These are phyloP conservation scores for Takifugu ocellatus DNA, from an alignment of 2,797 vertebrate species.

Conservation along the genomic window DNA sequence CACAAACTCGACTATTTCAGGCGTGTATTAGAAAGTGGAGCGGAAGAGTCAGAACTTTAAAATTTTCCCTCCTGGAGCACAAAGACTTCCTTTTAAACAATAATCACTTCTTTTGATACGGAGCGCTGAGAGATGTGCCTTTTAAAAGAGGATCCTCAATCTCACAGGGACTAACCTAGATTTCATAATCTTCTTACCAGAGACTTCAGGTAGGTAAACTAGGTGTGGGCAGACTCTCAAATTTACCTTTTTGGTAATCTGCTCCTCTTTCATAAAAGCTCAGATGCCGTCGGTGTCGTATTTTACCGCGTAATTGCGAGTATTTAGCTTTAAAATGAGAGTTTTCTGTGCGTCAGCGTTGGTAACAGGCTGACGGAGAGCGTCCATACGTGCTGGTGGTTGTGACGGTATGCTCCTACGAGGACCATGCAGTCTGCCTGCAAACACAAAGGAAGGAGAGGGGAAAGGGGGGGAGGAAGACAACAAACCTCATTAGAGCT, in stretches of 20 bases:
- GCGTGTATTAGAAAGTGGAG: no score
- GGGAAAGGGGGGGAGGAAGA: not conserved
- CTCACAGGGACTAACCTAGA: conserved; percentile 41
- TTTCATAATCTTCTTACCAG: conserved; percentile 19
- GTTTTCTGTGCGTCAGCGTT: no score
- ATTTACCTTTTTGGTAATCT: conserved; percentile 14
- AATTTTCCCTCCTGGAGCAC: not conserved
- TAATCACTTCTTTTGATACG: conserved; percentile 7
- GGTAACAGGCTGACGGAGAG: not conserved
- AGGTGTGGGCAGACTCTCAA: conserved; percentile 7
- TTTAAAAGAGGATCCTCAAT: conserved; percentile 25
- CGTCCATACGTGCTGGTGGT: not conserved
- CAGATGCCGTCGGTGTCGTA: not conserved
- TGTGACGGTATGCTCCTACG: not conserved
- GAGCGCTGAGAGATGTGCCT: conserved; percentile 17
- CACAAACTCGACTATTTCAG: no score
- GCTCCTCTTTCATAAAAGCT: conserved; percentile 11
- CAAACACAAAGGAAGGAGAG: not conserved
- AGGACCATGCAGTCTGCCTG: not conserved
- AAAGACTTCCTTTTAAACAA: conserved; percentile 6
- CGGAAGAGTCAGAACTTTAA: not conserved
- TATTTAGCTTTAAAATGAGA: not conserved
- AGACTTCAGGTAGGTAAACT: conserved; percentile 15
- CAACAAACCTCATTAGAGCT: not conserved
- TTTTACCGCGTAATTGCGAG: not conserved